Evolutionary conservation across 2,888 invertebrate genomes (phyloP).

Genomic region (Gymnocheta viridis): DNA sequence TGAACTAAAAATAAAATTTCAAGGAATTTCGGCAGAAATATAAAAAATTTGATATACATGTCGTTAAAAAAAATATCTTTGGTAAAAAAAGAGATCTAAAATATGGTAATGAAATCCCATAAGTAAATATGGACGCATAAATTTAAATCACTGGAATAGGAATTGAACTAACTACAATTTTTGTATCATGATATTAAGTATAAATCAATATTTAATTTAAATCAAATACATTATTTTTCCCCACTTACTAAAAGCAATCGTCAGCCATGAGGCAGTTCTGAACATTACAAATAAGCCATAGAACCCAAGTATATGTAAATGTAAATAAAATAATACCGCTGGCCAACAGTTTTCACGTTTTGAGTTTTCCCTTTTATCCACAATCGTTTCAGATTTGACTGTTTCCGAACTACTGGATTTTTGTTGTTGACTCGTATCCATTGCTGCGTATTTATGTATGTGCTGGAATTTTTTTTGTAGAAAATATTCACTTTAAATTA

Average conservation of each 20-base stretch:
- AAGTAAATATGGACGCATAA: too few relatives aligned
- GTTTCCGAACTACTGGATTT: background rate
- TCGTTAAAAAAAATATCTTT: too few relatives aligned
- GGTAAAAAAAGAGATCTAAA: too few relatives aligned
- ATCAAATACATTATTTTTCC: background rate
- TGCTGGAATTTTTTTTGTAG: constrained; percentile 7
- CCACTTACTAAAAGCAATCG: constrained; percentile 87
- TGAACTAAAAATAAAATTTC: too few relatives aligned
- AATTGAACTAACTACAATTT: too few relatives aligned
- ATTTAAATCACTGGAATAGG: too few relatives aligned
- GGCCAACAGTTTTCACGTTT: constrained; percentile 88
- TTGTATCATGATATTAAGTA: too few relatives aligned
- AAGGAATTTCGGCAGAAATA: too few relatives aligned
- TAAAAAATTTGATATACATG: too few relatives aligned
- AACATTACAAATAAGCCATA: constrained; percentile 86
- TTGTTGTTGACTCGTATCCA: constrained; percentile 16
- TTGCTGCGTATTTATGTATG: background rate
- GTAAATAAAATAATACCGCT: constrained; percentile 88
- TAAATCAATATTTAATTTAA: too few relatives aligned
- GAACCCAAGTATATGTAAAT: constrained; percentile 87
- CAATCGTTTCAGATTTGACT: background rate
- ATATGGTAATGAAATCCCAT: too few relatives aligned
- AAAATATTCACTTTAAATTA: too few relatives aligned
- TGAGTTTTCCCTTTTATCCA: constrained; percentile 73
- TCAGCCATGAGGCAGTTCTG: constrained; percentile 85